Evolutionary conservation across 2,888 invertebrate species (phyloP).

Genomic region (Pinctada fucata): DNA sequence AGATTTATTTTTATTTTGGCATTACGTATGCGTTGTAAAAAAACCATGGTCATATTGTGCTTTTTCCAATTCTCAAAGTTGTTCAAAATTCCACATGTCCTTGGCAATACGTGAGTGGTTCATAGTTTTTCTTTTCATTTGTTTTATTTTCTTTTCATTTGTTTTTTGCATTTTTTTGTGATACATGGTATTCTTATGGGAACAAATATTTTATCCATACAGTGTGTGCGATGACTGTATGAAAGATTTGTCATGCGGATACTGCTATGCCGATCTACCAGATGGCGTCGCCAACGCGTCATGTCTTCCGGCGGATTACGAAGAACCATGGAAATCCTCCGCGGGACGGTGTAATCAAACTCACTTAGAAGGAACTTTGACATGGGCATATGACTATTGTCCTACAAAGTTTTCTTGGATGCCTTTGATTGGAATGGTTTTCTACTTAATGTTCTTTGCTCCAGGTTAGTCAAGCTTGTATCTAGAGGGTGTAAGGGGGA

Average conservation of each 20-base stretch:
- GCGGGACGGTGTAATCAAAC: constrained; percentile 71
- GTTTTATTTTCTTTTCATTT: too few species aligned
- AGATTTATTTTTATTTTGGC: too few species aligned
- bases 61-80: too few species aligned
- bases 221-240: constrained; percentile 76
- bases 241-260: constrained; percentile 78
- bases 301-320: constrained; percentile 72
- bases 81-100: too few species aligned
- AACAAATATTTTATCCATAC: constrained; percentile 4
- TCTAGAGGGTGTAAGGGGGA: not conserved
- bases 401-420: constrained; percentile 77
- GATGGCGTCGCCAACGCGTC: constrained; percentile 68
- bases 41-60: too few species aligned
- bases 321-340: constrained; percentile 68
- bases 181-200: too few species aligned
- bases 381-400: constrained; percentile 78
- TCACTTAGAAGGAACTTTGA: constrained; percentile 52
- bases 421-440: constrained; percentile 77
- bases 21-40: too few species aligned
- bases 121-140: too few species aligned
- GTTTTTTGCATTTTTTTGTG: too few species aligned
- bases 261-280: constrained; percentile 73
- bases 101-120: too few species aligned
- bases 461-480: constrained; percentile 69
- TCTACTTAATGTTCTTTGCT: constrained; percentile 79